Conservation (phyloP, 1,140 invertebrate species). For the Cydia strobilella region DNA sequence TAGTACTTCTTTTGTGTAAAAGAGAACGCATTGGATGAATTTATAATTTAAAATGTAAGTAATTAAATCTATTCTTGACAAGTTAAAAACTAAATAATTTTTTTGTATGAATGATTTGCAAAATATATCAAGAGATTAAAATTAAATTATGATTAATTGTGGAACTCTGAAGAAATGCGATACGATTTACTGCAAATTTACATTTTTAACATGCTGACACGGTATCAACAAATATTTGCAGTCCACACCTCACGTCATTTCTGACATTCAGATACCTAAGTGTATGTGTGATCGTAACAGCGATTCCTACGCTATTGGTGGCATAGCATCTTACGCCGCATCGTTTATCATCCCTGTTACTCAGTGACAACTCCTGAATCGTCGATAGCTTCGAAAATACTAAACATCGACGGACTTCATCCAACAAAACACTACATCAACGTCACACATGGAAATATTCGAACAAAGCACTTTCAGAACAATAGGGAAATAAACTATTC, state of each 20-base stretch:
- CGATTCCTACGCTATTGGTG: conserved; percentile 44
- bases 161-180: too few species aligned
- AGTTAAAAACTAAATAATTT: too few species aligned
- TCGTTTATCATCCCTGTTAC: conserved; percentile 41
- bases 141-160: too few species aligned
- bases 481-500: conserved; percentile 68
- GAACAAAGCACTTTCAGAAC: conserved; percentile 54
- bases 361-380: conserved; percentile 44
- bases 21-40: not conserved
- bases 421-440: conserved; percentile 37
- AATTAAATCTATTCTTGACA: too few species aligned
- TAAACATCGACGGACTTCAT: conserved; percentile 38
- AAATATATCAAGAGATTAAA: too few species aligned
- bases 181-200: too few species aligned
- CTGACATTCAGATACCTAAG: too few species aligned
- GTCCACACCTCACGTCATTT: too few species aligned
- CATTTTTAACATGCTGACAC: too few species aligned
- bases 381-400: conserved; percentile 51
- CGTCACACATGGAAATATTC: conserved; percentile 47
- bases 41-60: not conserved
- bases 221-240: too few species aligned
- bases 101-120: too few species aligned
- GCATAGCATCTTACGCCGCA: conserved; percentile 7
- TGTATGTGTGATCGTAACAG: not conserved
- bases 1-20: conserved; percentile 35